phyloP scores from a whole-genome alignment of 2,113 vertebrate genomes.

The Bubalus kerabau region DNA sequence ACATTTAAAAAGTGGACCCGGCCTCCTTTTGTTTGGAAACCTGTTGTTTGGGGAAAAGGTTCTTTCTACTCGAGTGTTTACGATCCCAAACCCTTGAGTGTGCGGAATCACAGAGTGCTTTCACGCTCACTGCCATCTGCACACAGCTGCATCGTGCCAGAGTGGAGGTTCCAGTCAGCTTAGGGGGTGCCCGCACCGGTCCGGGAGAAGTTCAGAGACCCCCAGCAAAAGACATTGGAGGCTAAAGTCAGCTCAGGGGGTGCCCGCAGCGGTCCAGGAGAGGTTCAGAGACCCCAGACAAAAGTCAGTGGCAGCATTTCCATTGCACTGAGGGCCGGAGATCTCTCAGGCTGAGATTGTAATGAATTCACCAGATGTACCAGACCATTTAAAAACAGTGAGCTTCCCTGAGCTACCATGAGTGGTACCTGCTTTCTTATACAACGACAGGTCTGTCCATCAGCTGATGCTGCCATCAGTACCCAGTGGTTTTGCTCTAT shows the following conservation, averaged over 20 bases:
- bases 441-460: not conserved
- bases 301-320: slow-evolving; percentile 22
- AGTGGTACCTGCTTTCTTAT: not conserved
- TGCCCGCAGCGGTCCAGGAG: not conserved
- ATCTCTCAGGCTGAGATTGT: not conserved
- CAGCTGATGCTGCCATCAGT: not conserved
- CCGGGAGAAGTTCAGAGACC: not conserved
- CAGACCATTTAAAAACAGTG: not conserved
- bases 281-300: not conserved
- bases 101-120: not conserved
- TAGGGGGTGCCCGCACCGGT: not conserved
- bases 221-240: not conserved
- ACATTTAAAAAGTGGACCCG: not conserved
- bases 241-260: slow-evolving; percentile 17
- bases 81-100: not conserved
- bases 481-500: not conserved
- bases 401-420: not conserved
- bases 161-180: not conserved
- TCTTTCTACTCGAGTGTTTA: not conserved
- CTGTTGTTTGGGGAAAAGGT: slow-evolving; percentile 17
- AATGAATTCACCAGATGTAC: not conserved
- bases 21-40: not conserved
- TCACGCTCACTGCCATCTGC: rapidly evolving
- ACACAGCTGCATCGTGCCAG: not conserved
- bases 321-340: not conserved